Conservation (phyloP, 2,888 invertebrate genomes). For the Julus scandinavius region DNA sequence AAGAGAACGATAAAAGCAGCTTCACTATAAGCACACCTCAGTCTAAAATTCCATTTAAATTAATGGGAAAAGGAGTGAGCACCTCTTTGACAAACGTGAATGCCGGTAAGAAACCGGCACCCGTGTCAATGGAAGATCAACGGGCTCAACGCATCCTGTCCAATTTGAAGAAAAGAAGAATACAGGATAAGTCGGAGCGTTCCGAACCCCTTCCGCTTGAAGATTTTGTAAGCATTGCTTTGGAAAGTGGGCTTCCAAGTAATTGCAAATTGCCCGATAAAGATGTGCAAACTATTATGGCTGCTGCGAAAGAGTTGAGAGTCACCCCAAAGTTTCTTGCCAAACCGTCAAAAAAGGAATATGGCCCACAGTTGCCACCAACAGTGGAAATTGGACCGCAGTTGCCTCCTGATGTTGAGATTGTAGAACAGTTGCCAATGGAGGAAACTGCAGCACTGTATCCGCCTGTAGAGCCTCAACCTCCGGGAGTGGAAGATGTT, state of each 20-base stretch:
- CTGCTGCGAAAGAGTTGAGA: not conserved
- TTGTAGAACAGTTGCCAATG: not conserved
- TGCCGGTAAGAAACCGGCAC: not conserved
- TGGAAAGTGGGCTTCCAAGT: not conserved
- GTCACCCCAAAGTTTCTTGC: not conserved
- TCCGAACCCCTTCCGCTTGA: not conserved
- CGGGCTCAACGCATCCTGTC: not conserved
- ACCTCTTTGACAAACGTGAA: not conserved
- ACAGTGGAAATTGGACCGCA: not conserved
- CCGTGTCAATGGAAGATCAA: not conserved
- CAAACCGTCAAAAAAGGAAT: not conserved
- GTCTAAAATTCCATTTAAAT: not conserved
- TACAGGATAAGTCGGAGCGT: not conserved
- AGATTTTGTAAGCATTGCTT: conserved; percentile 5
- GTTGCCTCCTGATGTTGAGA: not conserved
- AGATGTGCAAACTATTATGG: not conserved
- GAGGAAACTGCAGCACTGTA: not conserved
- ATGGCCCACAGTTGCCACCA: conserved; percentile 8
- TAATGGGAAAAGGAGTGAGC: conserved; percentile 23
- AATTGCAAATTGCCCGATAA: not conserved
- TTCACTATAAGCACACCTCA: conserved; percentile 3
- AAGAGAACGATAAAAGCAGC: not conserved
- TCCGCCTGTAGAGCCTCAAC: not conserved
- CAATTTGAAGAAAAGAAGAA: conserved; percentile 2
- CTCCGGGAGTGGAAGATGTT: not conserved